These are phyloP conservation scores for Anguilla pacifica DNA, from an alignment of 2,797 vertebrate genomes.

Conservation along the genomic window DNA sequence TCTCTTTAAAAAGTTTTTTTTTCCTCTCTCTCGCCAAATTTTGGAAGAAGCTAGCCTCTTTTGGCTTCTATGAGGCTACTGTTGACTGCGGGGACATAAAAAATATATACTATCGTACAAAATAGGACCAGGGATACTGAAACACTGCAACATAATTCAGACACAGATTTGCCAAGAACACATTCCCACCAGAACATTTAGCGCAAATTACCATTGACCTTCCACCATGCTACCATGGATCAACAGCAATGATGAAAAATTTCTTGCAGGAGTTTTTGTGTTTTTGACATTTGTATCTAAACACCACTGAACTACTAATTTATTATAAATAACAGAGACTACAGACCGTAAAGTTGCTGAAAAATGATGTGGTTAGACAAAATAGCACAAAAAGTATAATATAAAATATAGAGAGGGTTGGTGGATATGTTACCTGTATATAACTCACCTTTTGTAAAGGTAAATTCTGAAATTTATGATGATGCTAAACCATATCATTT, in stretches of 20 bases:
- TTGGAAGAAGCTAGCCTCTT: not conserved
- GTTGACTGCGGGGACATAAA: slow-evolving; percentile 10
- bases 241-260: not conserved
- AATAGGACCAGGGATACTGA: not conserved
- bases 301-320: not conserved
- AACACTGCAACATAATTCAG: not conserved
- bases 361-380: slow-evolving; percentile 56
- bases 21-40: not conserved
- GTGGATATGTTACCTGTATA: not conserved
- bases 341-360: slow-evolving; percentile 45
- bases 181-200: not conserved
- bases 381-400: slow-evolving; percentile 22
- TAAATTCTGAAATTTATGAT: not conserved
- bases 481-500: not conserved
- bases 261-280: not conserved
- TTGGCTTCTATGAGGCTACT: not conserved
- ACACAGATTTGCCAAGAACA: not conserved
- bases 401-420: not conserved
- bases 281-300: not conserved
- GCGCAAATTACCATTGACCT: not conserved
- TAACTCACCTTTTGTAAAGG: not conserved
- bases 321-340: slow-evolving; percentile 34
- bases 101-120: not conserved
- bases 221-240: not conserved
- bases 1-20: not conserved